A percentile compares a stretch with the other conserved stretches of the same genome.
These are phyloP conservation scores for Bedellia somnulentella DNA, from an alignment of 2,888 invertebrate species.

Conservation along the genomic window DNA sequence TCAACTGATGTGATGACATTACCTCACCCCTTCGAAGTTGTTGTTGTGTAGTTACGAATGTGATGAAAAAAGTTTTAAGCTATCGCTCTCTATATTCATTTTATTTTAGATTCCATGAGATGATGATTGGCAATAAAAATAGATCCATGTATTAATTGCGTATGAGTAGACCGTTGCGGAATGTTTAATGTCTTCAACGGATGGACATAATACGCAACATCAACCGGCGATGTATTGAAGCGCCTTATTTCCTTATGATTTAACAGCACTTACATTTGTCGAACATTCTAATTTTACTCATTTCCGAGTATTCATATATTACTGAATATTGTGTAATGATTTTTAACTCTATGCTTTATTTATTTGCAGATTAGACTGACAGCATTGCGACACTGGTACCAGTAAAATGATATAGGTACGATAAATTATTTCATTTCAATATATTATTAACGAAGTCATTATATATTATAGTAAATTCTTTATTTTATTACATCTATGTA, in stretches of 20 bases:
- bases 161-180: conserved; percentile 6
- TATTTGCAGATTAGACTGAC: neutral
- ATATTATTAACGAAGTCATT: neutral
- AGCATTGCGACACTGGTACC: neutral
- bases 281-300: neutral
- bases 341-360: neutral
- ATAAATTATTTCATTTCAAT: neutral
- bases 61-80: neutral
- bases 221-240: neutral
- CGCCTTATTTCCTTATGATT: neutral
- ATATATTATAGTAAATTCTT: too few relatives aligned
- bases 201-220: conserved; percentile 7
- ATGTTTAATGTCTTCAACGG: conserved; percentile 2
- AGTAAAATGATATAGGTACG: neutral
- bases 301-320: neutral
- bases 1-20: neutral
- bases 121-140: neutral
- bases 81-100: neutral
- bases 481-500: too few relatives aligned
- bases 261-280: conserved; percentile 2
- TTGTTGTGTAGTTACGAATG: neutral
- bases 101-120: too few relatives aligned
- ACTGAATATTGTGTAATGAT: neutral
- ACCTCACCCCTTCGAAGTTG: neutral
- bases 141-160: neutral